phyloP scores from a whole-genome alignment of 2,888 invertebrate species.

The Melipona bicolor region DNA sequence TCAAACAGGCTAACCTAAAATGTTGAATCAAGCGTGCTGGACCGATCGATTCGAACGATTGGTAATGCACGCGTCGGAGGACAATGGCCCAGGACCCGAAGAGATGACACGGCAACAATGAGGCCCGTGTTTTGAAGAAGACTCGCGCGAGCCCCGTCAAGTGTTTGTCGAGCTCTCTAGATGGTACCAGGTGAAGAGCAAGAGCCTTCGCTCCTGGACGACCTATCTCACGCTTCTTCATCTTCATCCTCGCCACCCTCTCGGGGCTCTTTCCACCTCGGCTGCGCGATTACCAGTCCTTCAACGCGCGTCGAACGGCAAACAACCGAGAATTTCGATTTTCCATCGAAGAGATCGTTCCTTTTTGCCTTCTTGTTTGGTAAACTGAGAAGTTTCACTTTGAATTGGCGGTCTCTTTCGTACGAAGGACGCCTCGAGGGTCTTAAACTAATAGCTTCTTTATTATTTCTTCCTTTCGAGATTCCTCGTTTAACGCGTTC shows the following conservation, averaged over 20 bases:
- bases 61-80: conserved; percentile 53
- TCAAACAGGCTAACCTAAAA: neutral
- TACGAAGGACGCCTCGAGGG: neutral
- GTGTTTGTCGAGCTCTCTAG: conserved; percentile 83
- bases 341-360: conserved; percentile 18
- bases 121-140: conserved; percentile 72
- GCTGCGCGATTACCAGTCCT: conserved; percentile 35
- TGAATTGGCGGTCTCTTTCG: neutral
- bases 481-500: neutral
- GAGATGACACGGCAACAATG: conserved; percentile 82
- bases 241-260: conserved; percentile 52
- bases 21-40: neutral
- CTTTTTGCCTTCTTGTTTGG: neutral
- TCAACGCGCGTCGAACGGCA: conserved; percentile 16
- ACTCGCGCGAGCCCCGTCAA: conserved; percentile 75
- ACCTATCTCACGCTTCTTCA: conserved; percentile 81
- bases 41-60: conserved; percentile 41
- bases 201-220: conserved; percentile 67
- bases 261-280: conserved; percentile 34
- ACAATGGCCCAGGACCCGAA: conserved; percentile 66
- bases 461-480: neutral
- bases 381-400: neutral
- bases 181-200: conserved; percentile 72
- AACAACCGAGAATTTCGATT: neutral
- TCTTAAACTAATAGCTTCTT: neutral